A percentile compares a stretch with the other conserved stretches of the same genome.
Conservation (phyloP, 2,888 invertebrate species). For the Melanostoma scalare region DNA sequence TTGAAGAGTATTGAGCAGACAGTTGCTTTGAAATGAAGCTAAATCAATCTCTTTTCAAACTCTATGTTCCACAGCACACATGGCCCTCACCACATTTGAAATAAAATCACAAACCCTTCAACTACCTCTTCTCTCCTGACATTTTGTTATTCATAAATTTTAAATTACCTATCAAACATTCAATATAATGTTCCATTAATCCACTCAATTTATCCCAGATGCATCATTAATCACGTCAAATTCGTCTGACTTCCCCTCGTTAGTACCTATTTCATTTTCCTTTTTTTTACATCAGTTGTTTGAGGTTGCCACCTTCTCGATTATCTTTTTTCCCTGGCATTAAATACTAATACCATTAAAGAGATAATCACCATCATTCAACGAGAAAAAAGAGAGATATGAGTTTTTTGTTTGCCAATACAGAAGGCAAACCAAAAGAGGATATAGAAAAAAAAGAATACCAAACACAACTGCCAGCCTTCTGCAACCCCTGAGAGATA, state of each 20-base stretch:
- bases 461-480: conserved; percentile 45
- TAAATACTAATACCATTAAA: conserved; percentile 58
- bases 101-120: background rate
- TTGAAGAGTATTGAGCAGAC: too few species aligned
- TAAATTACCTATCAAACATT: conserved; percentile 63
- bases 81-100: too few species aligned
- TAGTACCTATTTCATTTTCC: conserved; percentile 7
- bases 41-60: background rate
- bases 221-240: conserved; percentile 71
- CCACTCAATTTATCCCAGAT: conserved; percentile 69
- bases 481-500: conserved; percentile 56
- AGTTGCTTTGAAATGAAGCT: too few species aligned
- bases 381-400: conserved; percentile 19
- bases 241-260: conserved; percentile 51
- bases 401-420: conserved; percentile 33
- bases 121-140: background rate
- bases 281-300: conserved; percentile 40
- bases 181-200: conserved; percentile 63
- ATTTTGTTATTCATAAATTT: conserved; percentile 59
- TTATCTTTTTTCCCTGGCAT: conserved; percentile 63
- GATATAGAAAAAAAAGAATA: conserved; percentile 3
- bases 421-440: conserved; percentile 7
- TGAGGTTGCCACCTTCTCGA: conserved; percentile 62
- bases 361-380: conserved; percentile 70
- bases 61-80: background rate